Base-by-base conservation (phyloP, 2,888 invertebrate species). In the Gortyna flavago region DNA sequence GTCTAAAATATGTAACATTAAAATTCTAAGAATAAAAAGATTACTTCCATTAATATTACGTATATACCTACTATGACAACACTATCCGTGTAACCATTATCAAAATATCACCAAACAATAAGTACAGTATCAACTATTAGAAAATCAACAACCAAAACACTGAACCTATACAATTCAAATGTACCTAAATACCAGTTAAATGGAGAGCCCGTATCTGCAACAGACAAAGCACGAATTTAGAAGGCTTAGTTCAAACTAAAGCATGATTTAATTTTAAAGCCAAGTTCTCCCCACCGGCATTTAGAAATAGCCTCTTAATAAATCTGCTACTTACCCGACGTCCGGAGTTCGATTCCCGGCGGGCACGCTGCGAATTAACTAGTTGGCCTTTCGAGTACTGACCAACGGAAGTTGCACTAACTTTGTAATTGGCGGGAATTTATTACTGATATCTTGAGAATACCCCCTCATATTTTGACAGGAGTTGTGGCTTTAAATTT, bases 241-340 rank as follows among this genome's bases (percentile, higher is more conserved):
- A 91, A 91, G 91, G 93, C 93, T 96, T 95, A 95, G 93, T 93
- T 91, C 81, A 90, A 94, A 94, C 94, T 93, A 93, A 94, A 92
- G 90, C 94, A 90, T 94, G 95, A 95, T 95, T 96, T 95, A 95
- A 96, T 95, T 95, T 95, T 93, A 95, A 94, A 94, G 90, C 94
- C 91, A 89, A 88, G 88, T 89, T 92, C 89, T 83, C 87, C 86
- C 92, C 89, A 89, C 85, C 88, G 90, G 92, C 91, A 90, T 92
- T 93, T 92, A 92, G 92, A 93, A 93, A 92, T 93, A 94, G 93
- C 94, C 96, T 94, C 94, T 95, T 93, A 96, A 96, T 96, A 96
- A 96, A 96, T 95, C 95, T 95, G 93, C 93, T 94, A 93, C 94
- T 95, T 95, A 94, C 89, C 91, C 88, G 82, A 88, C 92, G 93